Evolutionary conservation across 2,888 invertebrate genomes (phyloP), one percentile per base, ranked within the genome.

Genomic region (Cryptophagus acutangulus): DNA sequence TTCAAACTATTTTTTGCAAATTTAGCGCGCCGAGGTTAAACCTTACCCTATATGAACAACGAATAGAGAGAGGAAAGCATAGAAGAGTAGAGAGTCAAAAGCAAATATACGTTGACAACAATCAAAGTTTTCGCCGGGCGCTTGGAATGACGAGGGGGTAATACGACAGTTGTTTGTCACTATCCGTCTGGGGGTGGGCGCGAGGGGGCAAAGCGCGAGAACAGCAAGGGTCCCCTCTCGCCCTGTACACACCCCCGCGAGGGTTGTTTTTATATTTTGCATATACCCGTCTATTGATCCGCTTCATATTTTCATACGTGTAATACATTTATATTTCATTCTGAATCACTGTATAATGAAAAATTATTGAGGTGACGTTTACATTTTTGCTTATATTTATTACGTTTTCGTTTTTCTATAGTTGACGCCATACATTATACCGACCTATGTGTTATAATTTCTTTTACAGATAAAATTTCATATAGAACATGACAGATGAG

Each of bases 111-210:
- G 47, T 49, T 44, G 51, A 48, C 50, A 48, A 53, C 55, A 58
- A 57, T 63, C 62, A 61, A 62, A 64, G 55, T 61, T 57, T 58
- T 52, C 55, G 58, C 51, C 54, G 46, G 48, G 46, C 41, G 40
- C 48, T 45, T 54, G 53, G 46, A 51, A 50, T 46, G 43, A 45
- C 41, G 51, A 47, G 54, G 59, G 59, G 52, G 52, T 49, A 57
- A 61, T 58, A 60, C 62, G 61, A 61, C 63, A 62, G 62, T 63
- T 63, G 63, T 65, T 65, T 62, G 63, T 62, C 62, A 63, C 62
- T 56, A 43, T 45, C 41, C 40, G 46, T 44, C 47, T 46, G 38
- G 48, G 49, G 43, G 49, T 38, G 36, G 43, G 48, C 44, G 48
- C 44, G 46, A 42, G 50, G 46, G 48, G 42, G 49, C 46, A 36